Base-by-base conservation (phyloP, 2,113 vertebrate genomes). In the Megaleporinus macrocephalus region DNA sequence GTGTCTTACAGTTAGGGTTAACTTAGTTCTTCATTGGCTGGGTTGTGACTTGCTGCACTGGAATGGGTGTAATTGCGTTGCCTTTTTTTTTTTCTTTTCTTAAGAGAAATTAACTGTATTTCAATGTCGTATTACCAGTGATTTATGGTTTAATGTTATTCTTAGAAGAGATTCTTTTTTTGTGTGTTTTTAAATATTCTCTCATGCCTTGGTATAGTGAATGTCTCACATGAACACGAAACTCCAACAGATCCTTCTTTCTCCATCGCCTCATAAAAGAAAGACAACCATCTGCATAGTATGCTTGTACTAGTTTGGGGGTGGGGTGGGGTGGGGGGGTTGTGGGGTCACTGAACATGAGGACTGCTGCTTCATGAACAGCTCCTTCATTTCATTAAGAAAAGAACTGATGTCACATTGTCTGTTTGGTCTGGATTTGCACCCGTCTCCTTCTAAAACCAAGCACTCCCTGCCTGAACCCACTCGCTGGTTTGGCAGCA, bases 171-270 rank as follows among this genome's bases (percentile, higher is more conserved):
- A n/a, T 53, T 59, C 65, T n/a, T 9, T 47, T 27, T 66, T 82
- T n/a, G n/a, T n/a, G n/a, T 70, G 81, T 87, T 77, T 77, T 77
- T 81, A 74, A 68, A 83, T 88, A 89, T 89, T 84, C 85, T 85
- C 75, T 90, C 86, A 36, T 44, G 88, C 89, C 90, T 90, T 91
- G 89, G 81, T 87, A 86, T 88, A 82, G 85, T 87, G 88, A 91
- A 91, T 89, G 89, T 91, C 91, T 36, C 80, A 83, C 84, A 82
- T 51, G 70, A 87, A 71, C 53, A 55, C 49, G 82, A 69, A 62
- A 83, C 73, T 78, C 55, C 75, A 59, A 15, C 33, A 16, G 24
- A 49, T n/a, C 55, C 30, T 65, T 81, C 26, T 41, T 6, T 29
- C 76, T 27, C 62, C 33, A 1, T n/a, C n/a, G 41, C 70, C 49